phyloP scores from a whole-genome alignment of 2,888 invertebrate genomes.

The Leptinotarsa rubiginosa region DNA sequence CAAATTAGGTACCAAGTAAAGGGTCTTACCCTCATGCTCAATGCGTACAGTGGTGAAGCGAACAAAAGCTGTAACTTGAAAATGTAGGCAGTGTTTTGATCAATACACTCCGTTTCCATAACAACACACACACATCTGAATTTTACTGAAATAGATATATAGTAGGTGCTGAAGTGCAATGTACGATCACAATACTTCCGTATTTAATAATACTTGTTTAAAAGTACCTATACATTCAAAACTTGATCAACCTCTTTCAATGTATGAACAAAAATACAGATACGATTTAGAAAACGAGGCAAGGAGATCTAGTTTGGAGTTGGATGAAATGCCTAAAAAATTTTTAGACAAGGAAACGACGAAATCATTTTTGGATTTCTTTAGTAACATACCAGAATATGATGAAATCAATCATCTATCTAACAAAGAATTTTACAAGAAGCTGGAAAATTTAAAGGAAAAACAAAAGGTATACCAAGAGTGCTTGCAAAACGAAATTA shows the following conservation, averaged over 20 bases:
- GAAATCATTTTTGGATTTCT: slow-evolving; percentile 77
- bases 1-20: no score
- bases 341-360: slow-evolving; percentile 67
- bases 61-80: not conserved
- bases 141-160: not conserved
- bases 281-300: slow-evolving; percentile 59
- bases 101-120: slow-evolving; percentile 23
- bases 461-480: slow-evolving; percentile 70
- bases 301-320: slow-evolving; percentile 55
- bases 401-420: slow-evolving; percentile 81
- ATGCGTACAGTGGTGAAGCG: not conserved
- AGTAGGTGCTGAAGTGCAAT: slow-evolving; percentile 48
- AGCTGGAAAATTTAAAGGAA: slow-evolving; percentile 75
- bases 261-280: slow-evolving; percentile 73
- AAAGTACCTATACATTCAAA: slow-evolving; percentile 79
- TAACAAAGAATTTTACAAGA: slow-evolving; percentile 80
- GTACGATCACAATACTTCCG: slow-evolving; percentile 70
- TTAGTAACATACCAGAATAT: slow-evolving; percentile 84
- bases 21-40: no score
- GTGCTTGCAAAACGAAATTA: slow-evolving; percentile 55
- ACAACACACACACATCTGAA: slow-evolving; percentile 8
- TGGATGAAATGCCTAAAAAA: slow-evolving; percentile 56
- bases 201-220: slow-evolving; percentile 78
- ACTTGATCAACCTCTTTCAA: slow-evolving; percentile 78
- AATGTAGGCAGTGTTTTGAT: slow-evolving; percentile 11